Evolutionary conservation across 2,888 invertebrate genomes (phyloP), one percentile per base, ranked within the genome.

Genomic region (Hydriomena furcata): DNA sequence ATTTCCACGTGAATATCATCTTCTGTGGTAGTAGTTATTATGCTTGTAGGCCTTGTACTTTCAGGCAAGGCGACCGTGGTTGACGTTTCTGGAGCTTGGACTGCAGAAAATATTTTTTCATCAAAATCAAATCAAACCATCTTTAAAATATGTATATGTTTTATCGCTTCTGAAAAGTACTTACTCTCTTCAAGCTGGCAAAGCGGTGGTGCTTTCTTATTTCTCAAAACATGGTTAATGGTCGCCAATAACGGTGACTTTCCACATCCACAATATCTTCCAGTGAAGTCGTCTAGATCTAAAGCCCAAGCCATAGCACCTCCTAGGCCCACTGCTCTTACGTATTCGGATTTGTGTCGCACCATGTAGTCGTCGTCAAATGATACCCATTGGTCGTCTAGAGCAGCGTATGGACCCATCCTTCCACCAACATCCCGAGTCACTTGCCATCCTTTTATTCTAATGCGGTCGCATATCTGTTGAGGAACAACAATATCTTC

Each of bases 241-340:
- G 95, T 95, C 52, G 93, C 92, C 1, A 97, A 79, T 23, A 97
- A 82, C 0, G 97, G 97, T 71, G 94, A 95, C 12, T 94, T 92
- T 60, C 97, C 97, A 69, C 97, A 97, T 5, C 93, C 93, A 65
- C 97, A 97, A 47, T 92, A 85, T 46, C 71, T 68, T 60, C 96
- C 95, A 56, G 93, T 94, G 71, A 97, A 97, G 77, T 97, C 97
- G 68, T 97, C 97, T 45, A 97, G 83, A 79, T 97, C 97, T 7
- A 97, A 83, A 0, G 97, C 95, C 97, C 97, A 97, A 12, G 96
- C 94, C 97, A 97, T 97, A 30, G 94, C 94, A 24, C 97, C 97
- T 8, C 95, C 97, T 2, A 98, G 88, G 0, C 94, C 94, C 91
- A 96, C 94, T 0, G 94, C 92, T 53, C 94, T 93, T 5, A 97